A percentile compares a stretch with the other conserved stretches of the same genome.
phyloP scores from a whole-genome alignment of 2,113 vertebrate genomes.

The Menura novaehollandiae region DNA sequence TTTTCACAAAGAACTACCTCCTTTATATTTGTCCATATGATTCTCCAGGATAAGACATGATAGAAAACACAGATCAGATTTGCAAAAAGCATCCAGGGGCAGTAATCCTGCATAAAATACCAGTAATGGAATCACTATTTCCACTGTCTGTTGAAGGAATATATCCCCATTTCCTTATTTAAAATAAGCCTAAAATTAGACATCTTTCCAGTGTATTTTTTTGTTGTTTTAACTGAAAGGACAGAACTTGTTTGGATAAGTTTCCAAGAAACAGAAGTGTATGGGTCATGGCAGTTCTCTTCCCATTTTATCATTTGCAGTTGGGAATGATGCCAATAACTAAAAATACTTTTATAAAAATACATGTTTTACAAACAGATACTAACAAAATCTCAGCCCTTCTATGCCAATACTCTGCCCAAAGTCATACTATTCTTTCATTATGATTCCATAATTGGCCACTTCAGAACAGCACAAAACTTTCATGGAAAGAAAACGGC shows the following conservation, averaged over 20 bases:
- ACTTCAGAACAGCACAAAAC: neutral
- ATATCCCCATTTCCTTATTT: neutral
- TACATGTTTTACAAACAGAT: slow-evolving; percentile 37
- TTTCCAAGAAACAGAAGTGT: neutral
- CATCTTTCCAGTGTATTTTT: neutral
- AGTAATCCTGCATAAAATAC: neutral
- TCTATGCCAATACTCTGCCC: neutral
- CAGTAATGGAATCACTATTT: neutral
- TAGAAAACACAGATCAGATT: neutral
- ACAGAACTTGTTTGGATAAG: neutral
- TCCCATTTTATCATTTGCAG: slow-evolving; percentile 7
- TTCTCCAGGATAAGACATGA: neutral
- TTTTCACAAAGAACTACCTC: neutral
- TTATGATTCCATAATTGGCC: neutral
- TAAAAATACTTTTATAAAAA: slow-evolving; percentile 65
- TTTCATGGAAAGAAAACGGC: neutral
- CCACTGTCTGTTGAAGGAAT: neutral
- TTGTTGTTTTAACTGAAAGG: neutral
- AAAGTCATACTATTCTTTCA: neutral
- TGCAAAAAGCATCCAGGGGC: neutral
- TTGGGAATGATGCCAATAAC: neutral
- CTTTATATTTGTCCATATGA: neutral
- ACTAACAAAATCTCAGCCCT: slow-evolving; percentile 43
- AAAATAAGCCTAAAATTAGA: neutral
- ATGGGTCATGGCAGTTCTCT: neutral